Evolutionary conservation across 2,113 vertebrate genomes (phyloP), one percentile per base, ranked within the genome.

Genomic region (Megaleporinus macrocephalus): DNA sequence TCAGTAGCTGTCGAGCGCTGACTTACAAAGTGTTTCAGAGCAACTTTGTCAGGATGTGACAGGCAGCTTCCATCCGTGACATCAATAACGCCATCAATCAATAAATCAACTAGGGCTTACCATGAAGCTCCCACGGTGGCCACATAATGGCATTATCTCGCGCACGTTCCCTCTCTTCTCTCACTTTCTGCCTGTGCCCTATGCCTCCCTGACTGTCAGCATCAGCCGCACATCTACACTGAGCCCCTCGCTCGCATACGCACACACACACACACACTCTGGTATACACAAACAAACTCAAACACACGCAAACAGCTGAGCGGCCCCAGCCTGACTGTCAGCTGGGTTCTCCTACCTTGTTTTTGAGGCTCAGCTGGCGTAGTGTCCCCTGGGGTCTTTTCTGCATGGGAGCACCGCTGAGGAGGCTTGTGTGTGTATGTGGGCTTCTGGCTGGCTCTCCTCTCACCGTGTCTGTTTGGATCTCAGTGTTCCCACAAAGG

Each of bases 271-370:
- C n/a, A n/a, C n/a, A n/a, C n/a, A n/a, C 29, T 66, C 76, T 65
- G 26, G 71, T n/a, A 66, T 26, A 63, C 36, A 62, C 84, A 79
- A 29, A 73, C 20, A 72, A 30, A 53, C 63, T 72, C 74, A 82
- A 53, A 73, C 79, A 68, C 27, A 63, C n/a, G 11, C 24, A 44
- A 71, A 76, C 79, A 78, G 81, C 84, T 83, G 86, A 84, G 83
- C 87, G 86, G 80, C 81, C 87, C 74, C 72, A 88, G 80, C 89
- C 80, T 89, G 87, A 73, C 86, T 88, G 89, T 95, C 92, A 93
- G 91, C 92, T 93, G 93, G 89, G 89, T 83, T 78, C 87, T 87
- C 94, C 90, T 93, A 95, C 94, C 94, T 94, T 95, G 93, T 94
- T 94, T 93, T 92, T 92, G 82, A 86, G 88, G 89, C 88, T 93